Evolutionary conservation across 2,113 vertebrate species (phyloP).

Genomic region (Drymodes brunneopygia): DNA sequence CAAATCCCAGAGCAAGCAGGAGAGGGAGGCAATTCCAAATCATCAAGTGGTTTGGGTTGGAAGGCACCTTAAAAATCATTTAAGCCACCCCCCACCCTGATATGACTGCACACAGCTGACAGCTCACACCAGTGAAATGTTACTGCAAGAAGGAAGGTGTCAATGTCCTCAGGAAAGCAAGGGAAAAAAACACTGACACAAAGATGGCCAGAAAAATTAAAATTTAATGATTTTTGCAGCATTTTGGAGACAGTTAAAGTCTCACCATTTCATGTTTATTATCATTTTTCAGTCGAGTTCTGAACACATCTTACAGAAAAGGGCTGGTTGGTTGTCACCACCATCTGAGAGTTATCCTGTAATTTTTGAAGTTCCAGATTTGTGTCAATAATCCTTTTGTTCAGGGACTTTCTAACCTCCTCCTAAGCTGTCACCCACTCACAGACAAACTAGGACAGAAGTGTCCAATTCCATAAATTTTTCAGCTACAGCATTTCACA

Average conservation of each 20-base stretch:
- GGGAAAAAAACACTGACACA: neutral
- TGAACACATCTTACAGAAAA: neutral
- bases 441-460: neutral
- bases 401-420: neutral
- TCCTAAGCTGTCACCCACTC: neutral
- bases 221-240: neutral
- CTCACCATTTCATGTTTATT: neutral
- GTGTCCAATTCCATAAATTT: neutral
- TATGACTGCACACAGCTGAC: neutral
- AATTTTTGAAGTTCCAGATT: neutral
- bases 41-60: neutral
- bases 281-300: neutral
- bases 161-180: neutral
- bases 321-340: neutral
- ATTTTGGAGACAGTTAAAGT: neutral
- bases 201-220: neutral
- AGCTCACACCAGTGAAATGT: neutral
- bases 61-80: neutral
- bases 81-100: fast-evolving
- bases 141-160: neutral
- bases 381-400: neutral
- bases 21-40: neutral
- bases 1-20: neutral
- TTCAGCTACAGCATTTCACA: neutral
- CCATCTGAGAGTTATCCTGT: neutral